Conservation (phyloP, 2,797 vertebrate genomes). For the Chiloscyllium punctatum region DNA sequence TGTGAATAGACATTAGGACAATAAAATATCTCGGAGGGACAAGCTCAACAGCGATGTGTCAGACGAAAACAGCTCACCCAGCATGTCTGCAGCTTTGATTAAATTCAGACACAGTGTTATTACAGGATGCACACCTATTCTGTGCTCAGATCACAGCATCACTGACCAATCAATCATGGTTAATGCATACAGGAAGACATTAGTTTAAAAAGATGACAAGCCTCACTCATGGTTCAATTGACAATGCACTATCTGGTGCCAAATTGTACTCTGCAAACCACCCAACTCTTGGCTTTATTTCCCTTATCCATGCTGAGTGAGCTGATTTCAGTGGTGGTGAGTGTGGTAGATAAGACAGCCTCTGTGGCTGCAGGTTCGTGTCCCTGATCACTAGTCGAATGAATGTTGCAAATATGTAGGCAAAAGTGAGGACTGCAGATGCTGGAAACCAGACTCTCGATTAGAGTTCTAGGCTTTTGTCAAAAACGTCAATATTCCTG, state of each 20-base stretch:
- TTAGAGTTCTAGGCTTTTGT: no score
- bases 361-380: neutral
- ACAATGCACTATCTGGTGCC: neutral
- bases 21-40: conserved; percentile 12
- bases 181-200: conserved; percentile 1
- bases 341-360: neutral
- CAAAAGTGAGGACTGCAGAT: no score
- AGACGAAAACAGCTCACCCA: conserved; percentile 21
- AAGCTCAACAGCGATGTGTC: neutral
- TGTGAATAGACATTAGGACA: conserved; percentile 31
- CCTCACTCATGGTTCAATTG: neutral
- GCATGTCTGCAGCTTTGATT: conserved; percentile 13
- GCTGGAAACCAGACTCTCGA: no score
- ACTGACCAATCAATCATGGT: neutral
- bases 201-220: conserved; percentile 11
- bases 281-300: neutral
- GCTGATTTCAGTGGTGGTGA: neutral
- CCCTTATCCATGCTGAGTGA: neutral
- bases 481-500: no score
- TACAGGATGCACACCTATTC: neutral
- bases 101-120: neutral
- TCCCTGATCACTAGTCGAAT: neutral
- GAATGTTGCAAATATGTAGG: neutral
- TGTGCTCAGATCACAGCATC: neutral
- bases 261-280: neutral